Conservation (phyloP, 2,888 invertebrate genomes). For the Drosophila pegasa region DNA sequence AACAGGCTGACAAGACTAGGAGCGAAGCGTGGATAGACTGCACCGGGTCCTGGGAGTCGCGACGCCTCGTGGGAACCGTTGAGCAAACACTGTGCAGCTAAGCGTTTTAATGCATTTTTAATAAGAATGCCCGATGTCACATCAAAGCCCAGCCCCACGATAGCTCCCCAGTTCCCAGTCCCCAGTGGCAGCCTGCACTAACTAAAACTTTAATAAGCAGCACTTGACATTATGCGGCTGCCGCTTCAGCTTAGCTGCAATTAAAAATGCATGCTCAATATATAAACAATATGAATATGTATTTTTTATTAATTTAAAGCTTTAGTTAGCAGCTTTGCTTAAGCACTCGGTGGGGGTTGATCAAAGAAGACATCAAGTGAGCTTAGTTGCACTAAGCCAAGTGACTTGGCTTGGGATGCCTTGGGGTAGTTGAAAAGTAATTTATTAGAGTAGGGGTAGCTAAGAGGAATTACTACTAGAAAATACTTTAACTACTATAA, state of each 20-base stretch:
- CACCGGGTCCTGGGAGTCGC: not conserved
- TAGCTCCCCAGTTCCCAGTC: not conserved
- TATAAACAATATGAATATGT: not conserved
- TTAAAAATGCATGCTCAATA: conserved; percentile 1
- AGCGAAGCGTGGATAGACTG: conserved; percentile 8
- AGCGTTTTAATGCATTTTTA: conserved; percentile 62
- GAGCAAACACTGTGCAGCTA: conserved; percentile 33
- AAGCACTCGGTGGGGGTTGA: not conserved
- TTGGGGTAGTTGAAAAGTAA: not conserved
- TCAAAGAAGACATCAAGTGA: not conserved
- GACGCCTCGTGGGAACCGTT: conserved; percentile 26
- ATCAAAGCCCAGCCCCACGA: conserved; percentile 23
- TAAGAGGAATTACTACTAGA: not conserved
- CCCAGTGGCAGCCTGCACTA: not conserved
- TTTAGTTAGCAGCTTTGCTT: not conserved
- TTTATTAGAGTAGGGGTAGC: not conserved
- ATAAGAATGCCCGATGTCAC: conserved; percentile 44
- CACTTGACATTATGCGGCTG: conserved; percentile 1
- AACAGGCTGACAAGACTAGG: conserved; percentile 6
- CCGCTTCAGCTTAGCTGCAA: not conserved
- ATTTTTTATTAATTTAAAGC: not conserved
- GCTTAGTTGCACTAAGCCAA: not conserved
- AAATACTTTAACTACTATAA: too few species aligned
- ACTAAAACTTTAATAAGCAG: conserved; percentile 34
- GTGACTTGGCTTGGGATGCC: not conserved